Conservation (phyloP, 2,113 vertebrate genomes). For the Chamaea fasciata region DNA sequence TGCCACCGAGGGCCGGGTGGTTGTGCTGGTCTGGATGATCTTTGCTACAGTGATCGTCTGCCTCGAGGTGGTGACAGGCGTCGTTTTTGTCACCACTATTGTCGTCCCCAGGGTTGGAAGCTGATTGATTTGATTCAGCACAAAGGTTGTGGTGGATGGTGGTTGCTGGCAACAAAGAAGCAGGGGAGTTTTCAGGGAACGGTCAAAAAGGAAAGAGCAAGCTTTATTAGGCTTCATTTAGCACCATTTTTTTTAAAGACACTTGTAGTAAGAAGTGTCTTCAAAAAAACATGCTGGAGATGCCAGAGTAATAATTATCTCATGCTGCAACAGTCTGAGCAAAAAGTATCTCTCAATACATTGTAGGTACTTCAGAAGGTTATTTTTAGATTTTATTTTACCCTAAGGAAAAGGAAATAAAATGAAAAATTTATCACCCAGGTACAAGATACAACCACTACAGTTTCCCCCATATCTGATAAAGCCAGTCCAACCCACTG, state of each 20-base stretch:
- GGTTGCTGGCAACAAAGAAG: slow-evolving; percentile 76
- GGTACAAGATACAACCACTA: not conserved
- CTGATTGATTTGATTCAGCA: slow-evolving; percentile 98
- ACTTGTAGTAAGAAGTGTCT: not conserved
- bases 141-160: slow-evolving; percentile 96
- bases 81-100: slow-evolving; percentile 89
- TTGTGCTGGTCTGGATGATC: slow-evolving; percentile 87
- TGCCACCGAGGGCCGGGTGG: slow-evolving; percentile 73
- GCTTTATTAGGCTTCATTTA: not conserved
- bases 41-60: slow-evolving; percentile 96
- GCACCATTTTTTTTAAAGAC: not conserved
- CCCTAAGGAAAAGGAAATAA: not conserved
- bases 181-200: not conserved
- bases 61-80: slow-evolving; percentile 82
- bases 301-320: not conserved
- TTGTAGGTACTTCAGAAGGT: fast-evolving
- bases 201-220: not conserved
- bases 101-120: slow-evolving; percentile 89
- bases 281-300: not conserved
- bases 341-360: not conserved
- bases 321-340: not conserved
- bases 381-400: not conserved
- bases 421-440: not conserved
- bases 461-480: not conserved
- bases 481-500: not conserved